These are phyloP conservation scores for Callopanchax toddi DNA, from an alignment of 2,113 vertebrate genomes.

Conservation along the genomic window DNA sequence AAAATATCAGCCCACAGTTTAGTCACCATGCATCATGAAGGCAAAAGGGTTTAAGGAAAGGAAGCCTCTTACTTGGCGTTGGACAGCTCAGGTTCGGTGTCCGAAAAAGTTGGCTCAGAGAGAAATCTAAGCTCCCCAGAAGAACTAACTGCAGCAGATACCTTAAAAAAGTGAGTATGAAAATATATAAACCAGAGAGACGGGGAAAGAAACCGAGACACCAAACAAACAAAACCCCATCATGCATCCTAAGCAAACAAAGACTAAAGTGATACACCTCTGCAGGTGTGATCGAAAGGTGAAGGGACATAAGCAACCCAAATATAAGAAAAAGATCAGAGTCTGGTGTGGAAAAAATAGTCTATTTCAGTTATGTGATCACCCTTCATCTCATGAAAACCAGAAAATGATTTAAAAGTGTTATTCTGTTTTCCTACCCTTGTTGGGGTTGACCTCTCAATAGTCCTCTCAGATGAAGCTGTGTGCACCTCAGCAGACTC, in stretches of 20 bases:
- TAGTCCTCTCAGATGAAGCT: conserved; percentile 38
- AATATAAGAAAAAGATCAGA: background rate
- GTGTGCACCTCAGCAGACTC: conserved; percentile 52
- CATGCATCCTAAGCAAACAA: background rate
- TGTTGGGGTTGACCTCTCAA: conserved; percentile 66
- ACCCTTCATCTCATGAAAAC: background rate
- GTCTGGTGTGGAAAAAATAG: background rate
- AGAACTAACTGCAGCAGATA: conserved; percentile 80
- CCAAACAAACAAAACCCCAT: background rate
- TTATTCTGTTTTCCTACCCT: conserved; percentile 66
- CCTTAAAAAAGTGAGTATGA: conserved; percentile 73
- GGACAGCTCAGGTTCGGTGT: conserved; percentile 78
- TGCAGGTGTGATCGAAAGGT: no score
- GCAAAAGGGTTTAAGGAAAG: background rate
- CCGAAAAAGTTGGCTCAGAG: conserved; percentile 71
- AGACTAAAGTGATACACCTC: no score
- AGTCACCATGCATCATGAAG: background rate
- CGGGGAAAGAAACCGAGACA: background rate
- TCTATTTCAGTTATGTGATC: no score
- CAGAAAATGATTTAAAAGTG: background rate
- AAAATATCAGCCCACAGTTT: no score
- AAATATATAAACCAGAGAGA: conserved; percentile 14
- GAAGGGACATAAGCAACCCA: no score
- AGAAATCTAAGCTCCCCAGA: conserved; percentile 81
- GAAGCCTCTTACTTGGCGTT: conserved; percentile 77